These are phyloP conservation scores for Cylindroiulus punctatus DNA, from an alignment of 2,888 invertebrate species.

Conservation along the genomic window DNA sequence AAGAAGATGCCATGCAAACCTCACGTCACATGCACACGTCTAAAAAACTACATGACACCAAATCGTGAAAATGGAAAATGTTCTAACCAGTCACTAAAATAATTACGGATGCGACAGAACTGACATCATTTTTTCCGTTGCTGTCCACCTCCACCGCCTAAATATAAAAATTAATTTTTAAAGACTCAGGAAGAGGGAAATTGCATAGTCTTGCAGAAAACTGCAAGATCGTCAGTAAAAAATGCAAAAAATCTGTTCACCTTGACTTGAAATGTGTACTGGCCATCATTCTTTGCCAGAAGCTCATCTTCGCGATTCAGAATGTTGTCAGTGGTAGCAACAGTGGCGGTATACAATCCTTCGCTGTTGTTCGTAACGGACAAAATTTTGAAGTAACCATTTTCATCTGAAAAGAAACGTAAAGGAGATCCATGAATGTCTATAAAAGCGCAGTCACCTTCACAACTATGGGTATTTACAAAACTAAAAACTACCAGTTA, in stretches of 20 bases:
- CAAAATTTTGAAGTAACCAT: slow-evolving; percentile 75
- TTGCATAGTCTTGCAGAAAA: neutral
- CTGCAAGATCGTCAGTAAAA: no score
- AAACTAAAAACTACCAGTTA: slow-evolving; percentile 56
- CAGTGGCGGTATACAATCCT: slow-evolving; percentile 66
- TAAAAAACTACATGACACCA: no score
- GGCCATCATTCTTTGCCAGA: slow-evolving; percentile 80
- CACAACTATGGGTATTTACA: no score
- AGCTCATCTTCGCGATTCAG: slow-evolving; percentile 80
- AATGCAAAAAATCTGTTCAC: slow-evolving; percentile 63
- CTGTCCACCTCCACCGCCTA: slow-evolving; percentile 79
- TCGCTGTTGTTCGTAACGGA: slow-evolving; percentile 63
- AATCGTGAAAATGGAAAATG: neutral
- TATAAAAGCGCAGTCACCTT: no score
- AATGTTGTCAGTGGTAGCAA: slow-evolving; percentile 73
- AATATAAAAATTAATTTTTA: slow-evolving; percentile 48
- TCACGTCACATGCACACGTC: no score
- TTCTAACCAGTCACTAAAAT: slow-evolving; percentile 61
- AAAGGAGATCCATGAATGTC: no score
- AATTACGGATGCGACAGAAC: slow-evolving; percentile 75
- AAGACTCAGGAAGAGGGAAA: neutral
- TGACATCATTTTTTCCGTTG: slow-evolving; percentile 76
- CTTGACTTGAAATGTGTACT: slow-evolving; percentile 75
- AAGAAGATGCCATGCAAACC: no score
- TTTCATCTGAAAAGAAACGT: slow-evolving; percentile 71